A percentile compares a stretch with the other conserved stretches of the same genome.
These are phyloP conservation scores for Protobothrops flavoviridis DNA, from an alignment of 2,113 vertebrate genomes.

Conservation along the genomic window DNA sequence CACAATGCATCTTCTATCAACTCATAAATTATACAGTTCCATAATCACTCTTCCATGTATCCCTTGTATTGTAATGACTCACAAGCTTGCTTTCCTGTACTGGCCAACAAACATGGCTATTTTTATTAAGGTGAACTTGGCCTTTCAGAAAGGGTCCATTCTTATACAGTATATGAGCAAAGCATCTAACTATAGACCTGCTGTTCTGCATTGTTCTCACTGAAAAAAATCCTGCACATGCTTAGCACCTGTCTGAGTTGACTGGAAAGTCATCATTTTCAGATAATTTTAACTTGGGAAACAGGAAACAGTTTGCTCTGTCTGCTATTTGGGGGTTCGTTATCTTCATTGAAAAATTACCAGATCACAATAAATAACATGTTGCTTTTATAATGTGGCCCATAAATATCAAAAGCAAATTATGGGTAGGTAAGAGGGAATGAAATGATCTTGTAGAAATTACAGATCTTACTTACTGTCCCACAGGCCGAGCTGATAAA, in stretches of 20 bases:
- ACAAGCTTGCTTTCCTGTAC: slow-evolving; percentile 2
- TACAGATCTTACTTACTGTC: neutral
- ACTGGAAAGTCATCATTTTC: slow-evolving; percentile 38
- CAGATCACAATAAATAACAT: slow-evolving; percentile 16
- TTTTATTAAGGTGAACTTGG: slow-evolving; percentile 40
- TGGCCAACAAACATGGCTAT: slow-evolving; percentile 31
- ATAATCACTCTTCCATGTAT: neutral
- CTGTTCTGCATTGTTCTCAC: slow-evolving; percentile 22
- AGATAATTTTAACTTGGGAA: slow-evolving; percentile 51
- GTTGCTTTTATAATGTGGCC: neutral
- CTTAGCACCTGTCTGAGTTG: slow-evolving; percentile 25
- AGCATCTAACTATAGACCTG: slow-evolving; percentile 36
- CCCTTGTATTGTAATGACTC: slow-evolving; percentile 1
- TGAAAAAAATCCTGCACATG: slow-evolving; percentile 27
- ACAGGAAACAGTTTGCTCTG: slow-evolving; percentile 3
- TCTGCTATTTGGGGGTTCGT: neutral
- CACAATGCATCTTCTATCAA: neutral
- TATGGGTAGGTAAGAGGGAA: neutral
- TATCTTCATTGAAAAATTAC: slow-evolving; percentile 29
- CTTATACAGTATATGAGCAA: slow-evolving; percentile 11
- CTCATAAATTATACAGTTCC: neutral
- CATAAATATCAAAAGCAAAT: slow-evolving; percentile 20
- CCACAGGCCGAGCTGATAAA: neutral
- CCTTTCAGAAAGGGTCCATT: slow-evolving; percentile 26
- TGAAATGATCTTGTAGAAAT: neutral